phyloP scores from a whole-genome alignment of 2,113 vertebrate genomes.

The Esox niger region DNA sequence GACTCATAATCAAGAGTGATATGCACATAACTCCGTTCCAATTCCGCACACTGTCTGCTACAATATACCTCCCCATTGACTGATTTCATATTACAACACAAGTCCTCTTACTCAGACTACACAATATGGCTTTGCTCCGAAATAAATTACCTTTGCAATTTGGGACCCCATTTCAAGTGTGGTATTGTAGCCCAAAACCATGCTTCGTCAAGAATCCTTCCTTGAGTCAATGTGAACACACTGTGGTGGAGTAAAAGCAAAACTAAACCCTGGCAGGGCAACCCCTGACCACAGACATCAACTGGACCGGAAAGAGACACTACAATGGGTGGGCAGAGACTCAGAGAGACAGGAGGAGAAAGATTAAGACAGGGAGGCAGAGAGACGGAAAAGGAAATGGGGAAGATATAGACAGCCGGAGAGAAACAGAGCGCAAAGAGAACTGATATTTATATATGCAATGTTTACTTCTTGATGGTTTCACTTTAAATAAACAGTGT shows the following conservation, averaged over 20 bases:
- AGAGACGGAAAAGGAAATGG: conserved; percentile 35
- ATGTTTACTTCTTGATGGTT: too few relatives aligned
- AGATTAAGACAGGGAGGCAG: conserved; percentile 30
- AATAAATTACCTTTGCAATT: conserved; percentile 60
- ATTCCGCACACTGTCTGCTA: background rate
- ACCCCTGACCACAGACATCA: conserved; percentile 37
- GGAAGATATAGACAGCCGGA: conserved; percentile 31
- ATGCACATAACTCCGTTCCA: too few relatives aligned
- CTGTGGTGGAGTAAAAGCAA: conserved; percentile 22
- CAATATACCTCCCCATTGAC: conserved; percentile 20
- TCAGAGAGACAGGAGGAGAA: conserved; percentile 22
- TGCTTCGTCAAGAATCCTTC: too few relatives aligned
- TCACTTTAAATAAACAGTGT: too few relatives aligned
- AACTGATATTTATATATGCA: too few relatives aligned
- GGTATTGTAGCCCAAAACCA: too few relatives aligned
- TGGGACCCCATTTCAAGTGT: conserved; percentile 37
- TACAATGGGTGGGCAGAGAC: conserved; percentile 28
- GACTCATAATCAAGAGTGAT: conserved; percentile 5
- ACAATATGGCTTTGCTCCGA: conserved; percentile 42
- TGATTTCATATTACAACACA: conserved; percentile 47
- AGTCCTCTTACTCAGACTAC: conserved; percentile 42
- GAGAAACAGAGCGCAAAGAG: too few relatives aligned
- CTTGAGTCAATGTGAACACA: background rate
- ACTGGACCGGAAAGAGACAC: conserved; percentile 48
- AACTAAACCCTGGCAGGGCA: conserved; percentile 29